Evolutionary conservation across 2,113 vertebrate genomes (phyloP).

Genomic region (Dipodomys spectabilis): DNA sequence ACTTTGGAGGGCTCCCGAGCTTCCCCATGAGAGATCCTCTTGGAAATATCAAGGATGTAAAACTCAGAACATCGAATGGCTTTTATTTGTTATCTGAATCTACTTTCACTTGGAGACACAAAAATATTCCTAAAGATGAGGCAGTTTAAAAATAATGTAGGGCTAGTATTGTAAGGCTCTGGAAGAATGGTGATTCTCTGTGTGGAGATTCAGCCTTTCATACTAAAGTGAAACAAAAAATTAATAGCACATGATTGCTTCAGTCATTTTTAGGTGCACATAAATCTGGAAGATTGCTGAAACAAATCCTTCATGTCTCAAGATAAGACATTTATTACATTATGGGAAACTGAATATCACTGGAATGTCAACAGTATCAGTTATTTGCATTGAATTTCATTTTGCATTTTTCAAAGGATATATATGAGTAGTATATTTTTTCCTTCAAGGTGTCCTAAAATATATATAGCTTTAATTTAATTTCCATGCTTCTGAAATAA

Average conservation of each 20-base stretch:
- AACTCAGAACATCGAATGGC: background rate
- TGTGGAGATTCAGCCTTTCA: background rate
- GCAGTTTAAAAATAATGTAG: background rate
- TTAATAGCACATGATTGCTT: background rate
- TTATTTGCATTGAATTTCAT: background rate
- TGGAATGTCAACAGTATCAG: constrained; percentile 16
- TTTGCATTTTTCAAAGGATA: constrained; percentile 55
- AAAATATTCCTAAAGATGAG: constrained; percentile 25
- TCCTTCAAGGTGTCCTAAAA: constrained; percentile 39
- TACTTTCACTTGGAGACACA: constrained; percentile 1
- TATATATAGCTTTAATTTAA: constrained; percentile 57
- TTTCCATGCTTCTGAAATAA: constrained; percentile 61
- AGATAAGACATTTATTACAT: constrained; percentile 37
- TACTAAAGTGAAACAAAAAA: background rate
- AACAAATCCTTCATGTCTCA: background rate
- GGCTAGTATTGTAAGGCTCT: background rate
- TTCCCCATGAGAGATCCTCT: background rate
- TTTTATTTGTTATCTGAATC: background rate
- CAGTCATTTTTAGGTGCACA: background rate
- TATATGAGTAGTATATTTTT: constrained; percentile 24
- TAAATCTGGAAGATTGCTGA: background rate
- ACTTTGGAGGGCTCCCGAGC: fast-evolving
- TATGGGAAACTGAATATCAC: constrained; percentile 4
- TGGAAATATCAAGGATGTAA: background rate
- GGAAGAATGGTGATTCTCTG: background rate